These are phyloP conservation scores for Telmatherina bonti DNA, from an alignment of 2,797 vertebrate genomes.

Conservation along the genomic window DNA sequence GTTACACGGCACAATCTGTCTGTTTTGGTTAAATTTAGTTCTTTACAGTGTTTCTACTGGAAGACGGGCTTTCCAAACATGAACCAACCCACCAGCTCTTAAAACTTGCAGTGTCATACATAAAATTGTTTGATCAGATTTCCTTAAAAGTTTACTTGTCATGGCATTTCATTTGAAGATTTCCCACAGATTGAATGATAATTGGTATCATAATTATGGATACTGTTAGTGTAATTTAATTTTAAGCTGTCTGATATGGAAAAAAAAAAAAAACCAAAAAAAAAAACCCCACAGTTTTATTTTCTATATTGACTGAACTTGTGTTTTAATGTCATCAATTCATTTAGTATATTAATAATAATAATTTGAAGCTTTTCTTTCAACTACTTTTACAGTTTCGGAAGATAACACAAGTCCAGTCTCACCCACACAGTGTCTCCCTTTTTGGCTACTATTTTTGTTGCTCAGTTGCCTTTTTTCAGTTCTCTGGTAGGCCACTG, in stretches of 20 bases:
- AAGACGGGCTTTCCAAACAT: slow-evolving; percentile 21
- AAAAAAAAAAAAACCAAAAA: too few relatives aligned
- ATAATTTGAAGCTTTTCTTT: background rate
- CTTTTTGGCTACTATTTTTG: background rate
- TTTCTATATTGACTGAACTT: background rate
- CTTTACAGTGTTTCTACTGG: background rate
- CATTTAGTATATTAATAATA: background rate
- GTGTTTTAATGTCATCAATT: background rate
- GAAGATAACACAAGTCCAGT: background rate
- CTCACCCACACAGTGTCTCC: background rate
- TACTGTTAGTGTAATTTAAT: slow-evolving; percentile 4
- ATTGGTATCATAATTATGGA: background rate
- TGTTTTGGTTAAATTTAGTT: slow-evolving; percentile 14
- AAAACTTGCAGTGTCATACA: background rate
- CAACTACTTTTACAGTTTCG: background rate
- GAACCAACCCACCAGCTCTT: background rate
- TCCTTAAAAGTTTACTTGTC: background rate
- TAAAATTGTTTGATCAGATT: slow-evolving; percentile 17
- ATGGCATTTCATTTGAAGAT: background rate
- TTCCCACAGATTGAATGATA: slow-evolving; percentile 3
- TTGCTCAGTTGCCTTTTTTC: too few relatives aligned
- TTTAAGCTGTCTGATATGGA: too few relatives aligned
- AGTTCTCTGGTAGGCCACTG: too few relatives aligned
- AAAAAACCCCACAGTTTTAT: background rate
- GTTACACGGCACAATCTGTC: background rate